Percentiles rank a stretch among this genome's conserved stretches.
These are phyloP conservation scores for Lissonota sp. DNA, from an alignment of 2,888 invertebrate species.

Conservation along the genomic window DNA sequence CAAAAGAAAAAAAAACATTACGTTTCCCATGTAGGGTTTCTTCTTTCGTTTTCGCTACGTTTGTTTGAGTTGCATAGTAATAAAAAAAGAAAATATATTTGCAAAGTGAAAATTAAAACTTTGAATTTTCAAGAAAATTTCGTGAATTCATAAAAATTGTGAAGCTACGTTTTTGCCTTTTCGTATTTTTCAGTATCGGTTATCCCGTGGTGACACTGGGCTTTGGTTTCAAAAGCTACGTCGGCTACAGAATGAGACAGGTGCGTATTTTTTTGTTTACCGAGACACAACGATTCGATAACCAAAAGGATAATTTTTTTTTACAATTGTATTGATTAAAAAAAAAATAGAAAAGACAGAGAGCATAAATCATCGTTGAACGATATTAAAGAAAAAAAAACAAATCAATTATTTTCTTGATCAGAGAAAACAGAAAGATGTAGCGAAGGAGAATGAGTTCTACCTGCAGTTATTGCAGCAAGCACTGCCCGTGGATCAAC, in stretches of 20 bases:
- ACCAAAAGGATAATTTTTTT: neutral
- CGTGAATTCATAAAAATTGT: no score
- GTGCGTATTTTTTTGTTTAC: conserved; percentile 81
- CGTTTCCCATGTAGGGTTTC: no score
- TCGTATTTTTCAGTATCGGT: conserved; percentile 88
- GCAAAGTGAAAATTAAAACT: no score
- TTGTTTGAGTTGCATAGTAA: no score
- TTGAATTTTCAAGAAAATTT: no score
- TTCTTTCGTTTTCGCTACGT: no score
- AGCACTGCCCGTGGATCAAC: conserved; percentile 91
- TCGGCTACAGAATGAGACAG: conserved; percentile 94
- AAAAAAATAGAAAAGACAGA: conserved; percentile 3
- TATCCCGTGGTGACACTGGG: conserved; percentile 98
- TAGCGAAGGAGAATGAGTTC: conserved; percentile 97
- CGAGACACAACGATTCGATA: neutral
- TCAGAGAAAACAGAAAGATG: conserved; percentile 96
- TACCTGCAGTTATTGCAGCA: conserved; percentile 96
- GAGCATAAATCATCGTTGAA: conserved; percentile 7
- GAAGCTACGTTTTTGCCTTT: neutral
- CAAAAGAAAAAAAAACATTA: no score
- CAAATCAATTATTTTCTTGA: conserved; percentile 60
- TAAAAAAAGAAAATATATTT: no score
- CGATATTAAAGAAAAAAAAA: conserved; percentile 24
- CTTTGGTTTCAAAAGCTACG: conserved; percentile 97
- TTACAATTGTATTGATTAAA: neutral